phyloP scores from a whole-genome alignment of 2,113 vertebrate genomes.

The Leptosomus discolor region DNA sequence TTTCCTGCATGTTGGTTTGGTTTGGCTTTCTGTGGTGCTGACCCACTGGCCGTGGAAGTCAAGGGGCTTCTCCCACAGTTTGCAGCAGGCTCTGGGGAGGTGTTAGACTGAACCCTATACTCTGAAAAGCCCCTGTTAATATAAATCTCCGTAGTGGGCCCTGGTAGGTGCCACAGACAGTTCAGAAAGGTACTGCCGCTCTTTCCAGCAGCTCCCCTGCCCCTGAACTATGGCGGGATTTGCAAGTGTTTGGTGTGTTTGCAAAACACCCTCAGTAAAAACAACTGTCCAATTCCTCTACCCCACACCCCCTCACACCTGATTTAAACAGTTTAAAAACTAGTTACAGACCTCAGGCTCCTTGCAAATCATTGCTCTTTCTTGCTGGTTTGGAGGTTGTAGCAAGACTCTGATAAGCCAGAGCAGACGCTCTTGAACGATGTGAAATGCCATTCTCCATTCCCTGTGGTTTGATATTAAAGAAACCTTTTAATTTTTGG shows the following conservation, averaged over 20 bases:
- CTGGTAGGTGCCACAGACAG: background rate
- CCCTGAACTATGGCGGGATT: background rate
- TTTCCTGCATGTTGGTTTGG: background rate
- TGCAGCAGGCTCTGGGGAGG: background rate
- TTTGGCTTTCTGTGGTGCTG: background rate
- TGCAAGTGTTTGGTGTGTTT: background rate
- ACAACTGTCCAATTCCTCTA: too few relatives aligned
- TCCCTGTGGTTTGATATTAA: background rate
- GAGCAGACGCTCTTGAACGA: background rate
- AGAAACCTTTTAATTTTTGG: background rate
- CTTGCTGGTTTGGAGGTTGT: background rate
- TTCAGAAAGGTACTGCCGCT: background rate
- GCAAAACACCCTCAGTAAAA: background rate
- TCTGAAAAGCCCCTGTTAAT: background rate
- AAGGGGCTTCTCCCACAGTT: background rate
- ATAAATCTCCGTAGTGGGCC: background rate
- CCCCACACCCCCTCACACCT: too few relatives aligned
- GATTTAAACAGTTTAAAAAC: background rate
- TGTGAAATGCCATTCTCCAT: background rate
- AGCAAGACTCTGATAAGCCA: background rate
- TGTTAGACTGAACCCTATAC: accelerated
- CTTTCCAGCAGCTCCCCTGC: background rate
- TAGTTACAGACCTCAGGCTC: background rate
- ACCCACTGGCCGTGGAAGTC: background rate
- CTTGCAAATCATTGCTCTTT: background rate